A percentile compares a stretch with the other conserved stretches of the same genome.
Conservation (phyloP, 2,888 invertebrate species). For the Bursaphelenchus okinawaensis region DNA sequence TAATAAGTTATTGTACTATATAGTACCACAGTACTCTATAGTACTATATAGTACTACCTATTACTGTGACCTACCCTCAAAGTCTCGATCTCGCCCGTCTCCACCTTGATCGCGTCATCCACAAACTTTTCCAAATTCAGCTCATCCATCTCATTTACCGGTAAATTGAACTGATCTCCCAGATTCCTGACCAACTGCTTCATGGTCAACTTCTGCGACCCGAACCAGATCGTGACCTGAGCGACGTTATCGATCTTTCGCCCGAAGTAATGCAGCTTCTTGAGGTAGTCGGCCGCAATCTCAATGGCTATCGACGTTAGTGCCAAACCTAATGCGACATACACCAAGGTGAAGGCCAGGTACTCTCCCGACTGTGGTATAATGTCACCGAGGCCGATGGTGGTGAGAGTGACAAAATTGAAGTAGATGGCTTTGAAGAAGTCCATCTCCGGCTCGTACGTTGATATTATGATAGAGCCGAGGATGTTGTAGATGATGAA, state of each 20-base stretch:
- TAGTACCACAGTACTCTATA: too few relatives aligned
- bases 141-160: slow-evolving; percentile 41
- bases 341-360: slow-evolving; percentile 44
- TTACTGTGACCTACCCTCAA: slow-evolving; percentile 30
- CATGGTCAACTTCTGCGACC: slow-evolving; percentile 50
- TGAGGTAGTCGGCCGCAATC: slow-evolving; percentile 50
- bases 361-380: slow-evolving; percentile 39
- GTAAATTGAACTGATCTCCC: slow-evolving; percentile 50
- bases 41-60: background rate
- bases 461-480: slow-evolving; percentile 44
- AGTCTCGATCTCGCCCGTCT: slow-evolving; percentile 43
- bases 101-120: slow-evolving; percentile 47
- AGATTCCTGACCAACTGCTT: slow-evolving; percentile 49
- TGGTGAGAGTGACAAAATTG: slow-evolving; percentile 53
- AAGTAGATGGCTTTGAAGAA: slow-evolving; percentile 54
- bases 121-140: slow-evolving; percentile 47
- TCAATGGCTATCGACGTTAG: slow-evolving; percentile 54
- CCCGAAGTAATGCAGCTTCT: slow-evolving; percentile 53
- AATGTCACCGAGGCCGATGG: slow-evolving; percentile 53
- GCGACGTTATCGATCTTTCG: slow-evolving; percentile 52
- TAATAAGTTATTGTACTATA: too few relatives aligned
- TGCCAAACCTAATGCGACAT: slow-evolving; percentile 49
- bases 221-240: slow-evolving; percentile 53
- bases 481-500: slow-evolving; percentile 48
- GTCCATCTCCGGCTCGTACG: slow-evolving; percentile 51